Percentiles rank a stretch among this genome's conserved stretches.
Evolutionary conservation across 2,888 invertebrate species (phyloP).

Genomic region (Theodoxus fluviatilis): DNA sequence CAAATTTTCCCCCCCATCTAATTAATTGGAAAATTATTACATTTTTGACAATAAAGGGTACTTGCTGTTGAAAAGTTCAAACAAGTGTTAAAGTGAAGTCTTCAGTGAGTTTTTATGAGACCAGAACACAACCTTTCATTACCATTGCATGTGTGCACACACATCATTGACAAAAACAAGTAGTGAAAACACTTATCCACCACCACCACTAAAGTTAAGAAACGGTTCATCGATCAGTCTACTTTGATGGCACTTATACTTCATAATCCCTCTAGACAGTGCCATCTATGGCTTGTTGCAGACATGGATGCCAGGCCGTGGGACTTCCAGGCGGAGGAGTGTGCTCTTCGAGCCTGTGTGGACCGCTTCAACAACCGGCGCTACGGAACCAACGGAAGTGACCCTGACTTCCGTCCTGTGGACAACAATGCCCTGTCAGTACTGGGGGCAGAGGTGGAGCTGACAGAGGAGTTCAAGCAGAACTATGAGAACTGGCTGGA

Average conservation of each 20-base stretch:
- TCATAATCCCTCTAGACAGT: too few relatives aligned
- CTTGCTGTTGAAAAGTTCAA: too few relatives aligned
- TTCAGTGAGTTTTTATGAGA: too few relatives aligned
- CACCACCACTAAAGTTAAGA: background rate
- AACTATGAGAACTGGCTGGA: constrained; percentile 92
- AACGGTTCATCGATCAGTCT: background rate
- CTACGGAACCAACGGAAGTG: constrained; percentile 71
- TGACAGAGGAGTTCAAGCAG: constrained; percentile 78
- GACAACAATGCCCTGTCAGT: constrained; percentile 86
- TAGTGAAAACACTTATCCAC: background rate
- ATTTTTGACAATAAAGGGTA: too few relatives aligned
- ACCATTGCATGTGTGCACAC: too few relatives aligned
- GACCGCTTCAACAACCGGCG: constrained; percentile 95
- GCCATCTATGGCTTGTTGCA: constrained; percentile 51
- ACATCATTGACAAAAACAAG: too few relatives aligned
- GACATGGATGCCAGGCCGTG: constrained; percentile 96
- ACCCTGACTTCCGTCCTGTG: constrained; percentile 72
- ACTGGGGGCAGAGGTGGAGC: constrained; percentile 78
- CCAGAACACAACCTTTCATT: too few relatives aligned
- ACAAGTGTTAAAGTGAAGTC: too few relatives aligned
- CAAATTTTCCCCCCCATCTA: too few relatives aligned
- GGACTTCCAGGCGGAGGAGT: constrained; percentile 97
- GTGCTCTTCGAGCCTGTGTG: constrained; percentile 88
- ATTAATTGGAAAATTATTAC: too few relatives aligned
- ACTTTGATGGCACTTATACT: background rate